A percentile compares a stretch with the other conserved stretches of the same genome.
These are phyloP conservation scores for Myotis yumanensis DNA, from an alignment of 2,113 vertebrate species.

Conservation along the genomic window DNA sequence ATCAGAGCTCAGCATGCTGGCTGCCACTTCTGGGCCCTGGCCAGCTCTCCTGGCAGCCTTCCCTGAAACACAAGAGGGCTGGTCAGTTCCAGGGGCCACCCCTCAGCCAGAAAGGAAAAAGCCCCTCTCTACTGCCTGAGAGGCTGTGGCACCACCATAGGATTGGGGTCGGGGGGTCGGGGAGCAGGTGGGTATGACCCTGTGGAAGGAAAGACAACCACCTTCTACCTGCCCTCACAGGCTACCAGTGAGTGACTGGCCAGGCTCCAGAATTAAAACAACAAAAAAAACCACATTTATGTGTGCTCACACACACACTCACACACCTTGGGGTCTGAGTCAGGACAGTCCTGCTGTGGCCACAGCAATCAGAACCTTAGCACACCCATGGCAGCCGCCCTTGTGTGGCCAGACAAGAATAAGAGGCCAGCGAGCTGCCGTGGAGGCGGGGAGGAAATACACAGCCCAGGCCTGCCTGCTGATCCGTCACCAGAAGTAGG, in stretches of 20 bases:
- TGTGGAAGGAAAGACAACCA: background rate
- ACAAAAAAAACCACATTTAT: background rate
- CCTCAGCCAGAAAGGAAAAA: background rate
- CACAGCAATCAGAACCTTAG: background rate
- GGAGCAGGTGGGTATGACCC: too few species aligned
- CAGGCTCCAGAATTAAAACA: background rate
- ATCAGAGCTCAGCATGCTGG: rapidly evolving
- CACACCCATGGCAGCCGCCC: background rate
- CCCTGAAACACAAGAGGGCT: too few species aligned
- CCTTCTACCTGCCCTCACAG: background rate
- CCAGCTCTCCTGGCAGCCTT: too few species aligned
- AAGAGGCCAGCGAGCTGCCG: background rate
- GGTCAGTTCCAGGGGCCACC: too few species aligned
- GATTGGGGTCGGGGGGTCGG: too few species aligned
- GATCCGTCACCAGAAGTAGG: background rate
- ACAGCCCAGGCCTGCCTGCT: background rate
- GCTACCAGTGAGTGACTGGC: too few species aligned
- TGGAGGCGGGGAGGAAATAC: background rate
- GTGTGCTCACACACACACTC: background rate
- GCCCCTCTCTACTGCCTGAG: too few species aligned
- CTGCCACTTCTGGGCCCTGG: background rate
- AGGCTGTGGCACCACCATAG: background rate
- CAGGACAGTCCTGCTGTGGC: background rate
- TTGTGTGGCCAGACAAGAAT: background rate
- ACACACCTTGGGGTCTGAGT: background rate